Evolutionary conservation across 2,113 vertebrate genomes (phyloP).

Genomic region (Delphinapterus leucas): DNA sequence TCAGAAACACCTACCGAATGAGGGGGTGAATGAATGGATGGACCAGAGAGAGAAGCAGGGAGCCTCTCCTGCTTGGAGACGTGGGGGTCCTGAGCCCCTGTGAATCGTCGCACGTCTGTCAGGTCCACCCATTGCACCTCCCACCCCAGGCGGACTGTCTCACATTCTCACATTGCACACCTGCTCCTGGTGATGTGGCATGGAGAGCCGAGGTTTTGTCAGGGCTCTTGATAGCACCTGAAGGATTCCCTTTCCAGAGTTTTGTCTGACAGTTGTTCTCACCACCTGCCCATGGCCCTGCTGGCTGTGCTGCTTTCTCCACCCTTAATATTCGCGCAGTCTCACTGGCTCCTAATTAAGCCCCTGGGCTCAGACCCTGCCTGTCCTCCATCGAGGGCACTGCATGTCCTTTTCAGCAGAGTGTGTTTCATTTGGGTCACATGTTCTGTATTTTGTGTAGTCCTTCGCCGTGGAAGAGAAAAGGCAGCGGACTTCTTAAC

Average conservation of each 20-base stretch:
- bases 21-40: not conserved
- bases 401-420: not conserved
- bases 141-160: not conserved
- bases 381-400: rapidly evolving
- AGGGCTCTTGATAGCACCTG: constrained; percentile 47
- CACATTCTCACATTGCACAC: not conserved
- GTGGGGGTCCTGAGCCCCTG: not conserved
- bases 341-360: not conserved
- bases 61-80: not conserved
- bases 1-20: not conserved
- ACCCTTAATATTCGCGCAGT: rapidly evolving
- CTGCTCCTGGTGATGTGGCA: constrained; percentile 23
- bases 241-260: constrained; percentile 60
- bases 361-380: not conserved
- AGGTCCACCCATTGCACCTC: not conserved
- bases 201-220: constrained; percentile 69
- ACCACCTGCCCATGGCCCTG: constrained; percentile 18
- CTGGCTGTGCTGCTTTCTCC: not conserved
- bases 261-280: constrained; percentile 41
- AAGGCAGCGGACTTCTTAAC: not conserved
- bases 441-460: not conserved
- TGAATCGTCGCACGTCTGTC: not conserved
- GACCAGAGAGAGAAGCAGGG: not conserved
- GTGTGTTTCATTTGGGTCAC: not conserved
- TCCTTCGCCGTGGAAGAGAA: not conserved